A percentile compares a stretch with the other conserved stretches of the same genome.
Evolutionary conservation across 1,140 invertebrate genomes (phyloP).

Genomic region (Trachymyrmex cornetzi): DNA sequence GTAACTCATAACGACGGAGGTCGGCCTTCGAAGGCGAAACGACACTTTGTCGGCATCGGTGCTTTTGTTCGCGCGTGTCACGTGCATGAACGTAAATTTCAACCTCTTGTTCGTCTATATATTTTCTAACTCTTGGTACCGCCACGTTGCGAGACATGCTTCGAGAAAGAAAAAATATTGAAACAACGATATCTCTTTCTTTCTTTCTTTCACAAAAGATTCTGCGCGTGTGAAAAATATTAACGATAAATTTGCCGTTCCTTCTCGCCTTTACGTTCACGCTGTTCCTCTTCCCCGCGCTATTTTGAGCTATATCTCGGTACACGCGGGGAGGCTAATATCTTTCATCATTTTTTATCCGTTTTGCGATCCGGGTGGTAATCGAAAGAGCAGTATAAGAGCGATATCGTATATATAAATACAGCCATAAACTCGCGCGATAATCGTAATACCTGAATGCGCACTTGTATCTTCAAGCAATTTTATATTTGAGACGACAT

Average conservation of each 20-base stretch:
- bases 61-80: conserved; percentile 49
- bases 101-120: conserved; percentile 13
- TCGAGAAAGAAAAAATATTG: conserved; percentile 49
- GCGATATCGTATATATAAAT: conserved; percentile 28
- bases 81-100: conserved; percentile 53
- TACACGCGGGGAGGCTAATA: conserved; percentile 55
- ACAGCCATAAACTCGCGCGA: conserved; percentile 3
- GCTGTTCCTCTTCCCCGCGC: not conserved
- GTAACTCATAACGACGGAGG: not conserved
- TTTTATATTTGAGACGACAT: not conserved
- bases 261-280: not conserved
- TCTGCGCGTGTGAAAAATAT: conserved; percentile 64
- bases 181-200: not conserved
- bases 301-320: conserved; percentile 41
- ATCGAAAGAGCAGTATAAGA: conserved; percentile 28
- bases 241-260: conserved; percentile 69
- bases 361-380: conserved; percentile 45
- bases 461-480: not conserved
- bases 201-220: conserved; percentile 21
- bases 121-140: conserved; percentile 37
- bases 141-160: not conserved
- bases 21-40: not conserved
- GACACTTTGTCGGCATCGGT: conserved; percentile 26
- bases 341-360: conserved; percentile 64
- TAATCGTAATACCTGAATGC: not conserved